A percentile compares a stretch with the other conserved stretches of the same genome.
Conservation (phyloP, 1,140 invertebrate species). For the Cheumatopsyche charites region DNA sequence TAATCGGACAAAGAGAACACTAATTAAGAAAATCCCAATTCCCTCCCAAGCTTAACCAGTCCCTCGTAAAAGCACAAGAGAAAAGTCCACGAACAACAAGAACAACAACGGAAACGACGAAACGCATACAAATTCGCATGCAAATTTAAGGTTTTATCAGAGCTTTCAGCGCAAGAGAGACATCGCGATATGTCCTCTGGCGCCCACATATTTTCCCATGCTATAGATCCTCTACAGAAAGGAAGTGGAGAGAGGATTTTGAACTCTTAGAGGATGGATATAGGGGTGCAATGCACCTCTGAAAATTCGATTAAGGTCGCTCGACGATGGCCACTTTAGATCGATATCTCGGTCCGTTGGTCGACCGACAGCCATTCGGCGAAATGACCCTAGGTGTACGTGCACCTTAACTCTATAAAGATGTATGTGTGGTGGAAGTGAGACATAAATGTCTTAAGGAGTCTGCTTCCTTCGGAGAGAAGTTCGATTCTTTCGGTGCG, state of each 20-base stretch:
- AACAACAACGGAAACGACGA: background rate
- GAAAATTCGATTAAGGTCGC: conserved; percentile 29
- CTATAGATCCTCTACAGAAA: too few relatives aligned
- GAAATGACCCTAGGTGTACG: too few relatives aligned
- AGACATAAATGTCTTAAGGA: too few relatives aligned
- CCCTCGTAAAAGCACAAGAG: background rate
- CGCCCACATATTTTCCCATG: background rate
- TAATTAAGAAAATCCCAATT: background rate
- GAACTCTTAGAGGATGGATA: background rate
- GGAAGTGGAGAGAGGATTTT: background rate
- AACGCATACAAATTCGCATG: conserved; percentile 15
- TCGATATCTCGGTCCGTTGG: conserved; percentile 22
- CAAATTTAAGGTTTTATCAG: conserved; percentile 13
- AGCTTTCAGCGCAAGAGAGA: conserved; percentile 1
- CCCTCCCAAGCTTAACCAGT: too few relatives aligned
- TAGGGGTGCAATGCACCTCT: conserved; percentile 28
- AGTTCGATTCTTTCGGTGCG: too few relatives aligned
- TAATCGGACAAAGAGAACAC: background rate
- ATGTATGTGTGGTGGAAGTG: too few relatives aligned
- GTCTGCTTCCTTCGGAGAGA: too few relatives aligned
- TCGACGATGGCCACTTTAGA: conserved; percentile 13
- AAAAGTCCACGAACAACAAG: background rate
- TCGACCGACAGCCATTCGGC: too few relatives aligned
- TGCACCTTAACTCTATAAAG: too few relatives aligned
- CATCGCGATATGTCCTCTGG: background rate